A percentile compares a stretch with the other conserved stretches of the same genome.
These are phyloP conservation scores for Cremastinae sp. DNA, from an alignment of 2,888 invertebrate species.

Conservation along the genomic window DNA sequence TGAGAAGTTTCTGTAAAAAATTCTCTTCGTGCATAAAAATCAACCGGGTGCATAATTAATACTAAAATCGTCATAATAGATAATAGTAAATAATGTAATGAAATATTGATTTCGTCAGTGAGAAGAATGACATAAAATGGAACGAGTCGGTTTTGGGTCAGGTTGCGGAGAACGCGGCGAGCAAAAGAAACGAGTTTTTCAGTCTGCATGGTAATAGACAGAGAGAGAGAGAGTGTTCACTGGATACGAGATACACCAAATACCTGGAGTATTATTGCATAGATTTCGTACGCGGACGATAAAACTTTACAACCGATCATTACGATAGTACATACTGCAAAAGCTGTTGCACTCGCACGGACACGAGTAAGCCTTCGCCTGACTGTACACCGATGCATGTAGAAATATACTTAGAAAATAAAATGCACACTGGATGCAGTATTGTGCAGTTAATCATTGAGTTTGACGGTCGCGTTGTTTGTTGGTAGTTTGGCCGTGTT, in stretches of 20 bases:
- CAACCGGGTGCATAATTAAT: too few species aligned
- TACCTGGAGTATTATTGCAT: slow-evolving; percentile 10
- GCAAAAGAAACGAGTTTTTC: background rate
- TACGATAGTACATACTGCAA: slow-evolving; percentile 62
- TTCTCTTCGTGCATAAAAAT: too few species aligned
- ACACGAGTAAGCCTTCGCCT: background rate
- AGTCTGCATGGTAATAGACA: slow-evolving; percentile 14
- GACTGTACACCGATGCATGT: too few species aligned
- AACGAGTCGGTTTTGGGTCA: too few species aligned
- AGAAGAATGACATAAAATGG: too few species aligned
- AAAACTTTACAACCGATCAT: slow-evolving; percentile 67
- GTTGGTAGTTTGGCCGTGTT: slow-evolving; percentile 33
- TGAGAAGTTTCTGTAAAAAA: too few species aligned
- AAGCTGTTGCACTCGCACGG: slow-evolving; percentile 35
- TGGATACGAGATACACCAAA: background rate
- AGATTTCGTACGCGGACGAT: slow-evolving; percentile 58
- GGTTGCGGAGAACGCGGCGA: slow-evolving; percentile 14
- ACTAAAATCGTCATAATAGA: too few species aligned
- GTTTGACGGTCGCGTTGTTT: slow-evolving; percentile 47
- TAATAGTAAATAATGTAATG: too few species aligned
- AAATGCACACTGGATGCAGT: slow-evolving; percentile 25
- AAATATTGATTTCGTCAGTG: too few species aligned
- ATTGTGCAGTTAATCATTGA: slow-evolving; percentile 51
- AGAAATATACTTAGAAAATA: background rate
- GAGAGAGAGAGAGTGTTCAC: background rate